Base-by-base conservation (phyloP, 2,113 vertebrate genomes). In the Catharus bicknelli region DNA sequence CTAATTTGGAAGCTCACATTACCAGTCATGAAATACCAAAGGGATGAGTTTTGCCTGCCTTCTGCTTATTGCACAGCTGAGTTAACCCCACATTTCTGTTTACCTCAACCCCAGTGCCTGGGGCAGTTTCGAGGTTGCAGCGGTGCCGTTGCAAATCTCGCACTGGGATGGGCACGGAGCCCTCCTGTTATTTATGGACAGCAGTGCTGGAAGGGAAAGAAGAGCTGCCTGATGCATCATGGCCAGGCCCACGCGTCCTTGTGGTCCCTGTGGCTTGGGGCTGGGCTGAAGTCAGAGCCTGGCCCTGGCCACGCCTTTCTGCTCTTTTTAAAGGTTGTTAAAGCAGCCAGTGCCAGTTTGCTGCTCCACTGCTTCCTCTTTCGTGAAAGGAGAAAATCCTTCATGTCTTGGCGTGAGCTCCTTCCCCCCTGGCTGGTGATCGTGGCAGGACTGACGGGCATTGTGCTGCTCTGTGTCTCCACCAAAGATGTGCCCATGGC, bases 361-460 rank as follows among this genome's bases (percentile, higher is more conserved):
- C 85, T 77, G 78, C 62, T 90, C 74, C 3, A 0, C 51, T 51
- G 91, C 75, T 96, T 96, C 94, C 90, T 86, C 93, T 48, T 59
- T 18, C 5, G 69, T 7, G 2, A 16, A 36, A 83, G 83, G 77
- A 90, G 38, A 81, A 27, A 40, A 22, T 1, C 2, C 93, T 90
- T 64, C 84, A 96, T 96, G 96, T 96, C 96, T 86, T 96, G 96
- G 95, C 82, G 94, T 13, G 94, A 96, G 23, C 96, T 96, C n/a
- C 96, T 96, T n/a, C 95, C 96, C 75, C 93, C 96, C 64, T 96
- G 95, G 87, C 90, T 96, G 93, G 96, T 96, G 95, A 96, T 96
- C 6, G 2, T 67, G 2, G 96, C 95, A 0, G 96, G 96, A 8
- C 93, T 96, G 51, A 95, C 93, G 0, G 96, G 96, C 84, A 96